Evolutionary conservation across 2,888 invertebrate species (phyloP), one percentile per base, ranked within the genome.

Genomic region (Eupithecia inturbata): DNA sequence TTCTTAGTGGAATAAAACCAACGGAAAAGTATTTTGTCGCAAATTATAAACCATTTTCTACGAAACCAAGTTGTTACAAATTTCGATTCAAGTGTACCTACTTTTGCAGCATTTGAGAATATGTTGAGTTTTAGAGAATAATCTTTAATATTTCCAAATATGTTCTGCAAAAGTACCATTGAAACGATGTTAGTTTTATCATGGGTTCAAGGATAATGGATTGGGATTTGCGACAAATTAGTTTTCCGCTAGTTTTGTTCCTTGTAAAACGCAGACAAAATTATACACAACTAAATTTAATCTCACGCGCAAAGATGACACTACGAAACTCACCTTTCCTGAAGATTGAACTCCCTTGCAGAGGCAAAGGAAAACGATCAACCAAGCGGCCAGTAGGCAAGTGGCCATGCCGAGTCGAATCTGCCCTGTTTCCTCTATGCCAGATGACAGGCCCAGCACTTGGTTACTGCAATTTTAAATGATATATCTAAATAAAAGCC

Each of bases 301-400:
- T 9, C 9, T 36, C 36, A 36, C 36, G 36, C 36, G 36, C 36
- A 36, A 36, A 31, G 49, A 22, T 5, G 57, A 26, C 2, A 9
- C n/a, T 33, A 5, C 26, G 22, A n/a, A 71, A 78, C 83, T 77
- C 80, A 93, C 95, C 94, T 97, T 97, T 82, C 97, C 97, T 28
- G 97, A 97, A 75, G 96, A 97, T 88, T 97, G 97, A 16, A 97
- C 97, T 41, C 97, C 97, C 91, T 97, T 97, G 89, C 96, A 97
- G 62, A 97, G 95, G 83, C 97, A 97, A 64, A 97, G 93, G 84
- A 97, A 97, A 31, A 97, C 97, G 79, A 97, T 96, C 71, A 96
- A 86, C 98, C 98, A 98, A 72, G 97, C 97, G 71, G 96, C 92
- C 2, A 97, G 92, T 16, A 98, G 95, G 86, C 97, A 97, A 5